phyloP scores from a whole-genome alignment of 30 jellyfish, hydroid and myxozoan genomes.

The Chrysaora quinquecirrha region DNA sequence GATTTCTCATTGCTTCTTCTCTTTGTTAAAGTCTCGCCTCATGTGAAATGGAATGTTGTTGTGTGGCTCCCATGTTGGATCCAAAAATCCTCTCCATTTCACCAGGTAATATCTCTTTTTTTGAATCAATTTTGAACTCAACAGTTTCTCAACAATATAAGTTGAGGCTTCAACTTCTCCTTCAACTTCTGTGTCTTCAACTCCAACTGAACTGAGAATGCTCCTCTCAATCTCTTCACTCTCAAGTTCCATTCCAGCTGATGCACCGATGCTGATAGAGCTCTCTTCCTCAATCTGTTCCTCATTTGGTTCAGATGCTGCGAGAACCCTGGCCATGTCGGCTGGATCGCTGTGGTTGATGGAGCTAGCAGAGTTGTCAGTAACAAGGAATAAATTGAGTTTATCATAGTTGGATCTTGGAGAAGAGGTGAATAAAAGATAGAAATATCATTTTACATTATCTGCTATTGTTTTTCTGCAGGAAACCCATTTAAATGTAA shows the following conservation, averaged over 20 bases:
- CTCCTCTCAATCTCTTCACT: too few species aligned
- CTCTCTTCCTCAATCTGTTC: conserved; percentile 17
- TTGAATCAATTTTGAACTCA: conserved; percentile 3
- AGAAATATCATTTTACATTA: not conserved
- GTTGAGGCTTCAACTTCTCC: conserved; percentile 3
- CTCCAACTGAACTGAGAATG: too few species aligned
- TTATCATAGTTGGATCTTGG: conserved; percentile 11
- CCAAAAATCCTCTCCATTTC: conserved; percentile 29
- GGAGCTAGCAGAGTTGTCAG: conserved; percentile 11
- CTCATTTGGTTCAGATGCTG: conserved; percentile 11
- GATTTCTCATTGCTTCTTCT: conserved; percentile 6
- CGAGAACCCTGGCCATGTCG: conserved; percentile 12
- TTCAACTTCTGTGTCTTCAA: conserved; percentile 13
- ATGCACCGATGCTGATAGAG: conserved; percentile 3
- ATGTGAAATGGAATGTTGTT: conserved; percentile 28
- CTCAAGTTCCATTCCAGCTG: conserved; percentile 15
- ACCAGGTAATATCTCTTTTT: conserved; percentile 15
- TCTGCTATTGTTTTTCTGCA: too few species aligned
- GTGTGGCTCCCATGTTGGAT: conserved; percentile 53
- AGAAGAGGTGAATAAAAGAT: conserved; percentile 1
- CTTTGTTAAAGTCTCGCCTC: conserved; percentile 13
- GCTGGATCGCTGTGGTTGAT: conserved; percentile 11
- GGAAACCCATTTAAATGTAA: too few species aligned
- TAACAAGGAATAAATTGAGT: conserved; percentile 5
- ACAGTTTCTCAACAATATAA: conserved; percentile 4